Evolutionary conservation across 1,140 invertebrate species (phyloP).

Genomic region (Linepithema humile): DNA sequence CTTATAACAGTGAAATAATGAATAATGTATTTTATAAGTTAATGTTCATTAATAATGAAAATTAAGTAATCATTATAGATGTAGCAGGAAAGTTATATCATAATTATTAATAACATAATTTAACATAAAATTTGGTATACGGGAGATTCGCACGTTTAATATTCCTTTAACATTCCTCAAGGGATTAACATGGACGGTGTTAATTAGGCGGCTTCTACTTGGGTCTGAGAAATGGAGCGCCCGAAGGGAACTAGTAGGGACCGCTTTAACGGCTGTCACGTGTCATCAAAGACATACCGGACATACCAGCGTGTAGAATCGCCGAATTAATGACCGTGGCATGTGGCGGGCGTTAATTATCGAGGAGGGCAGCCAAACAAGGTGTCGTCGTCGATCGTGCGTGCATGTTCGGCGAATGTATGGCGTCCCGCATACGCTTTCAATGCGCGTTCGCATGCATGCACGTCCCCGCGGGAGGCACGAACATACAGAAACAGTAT

Average conservation of each 20-base stretch:
- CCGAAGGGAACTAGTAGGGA: background rate
- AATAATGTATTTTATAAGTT: no score
- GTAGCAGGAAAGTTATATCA: no score
- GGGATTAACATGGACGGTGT: slow-evolving; percentile 30
- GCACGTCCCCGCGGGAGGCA: background rate
- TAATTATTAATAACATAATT: no score
- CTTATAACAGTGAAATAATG: no score
- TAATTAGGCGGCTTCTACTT: slow-evolving; percentile 37
- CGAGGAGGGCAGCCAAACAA: slow-evolving; percentile 46
- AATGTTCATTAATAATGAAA: no score
- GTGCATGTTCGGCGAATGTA: slow-evolving; percentile 19
- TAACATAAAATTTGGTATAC: background rate
- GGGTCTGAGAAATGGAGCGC: background rate
- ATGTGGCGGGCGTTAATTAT: slow-evolving; percentile 68
- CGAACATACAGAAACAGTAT: slow-evolving; percentile 42
- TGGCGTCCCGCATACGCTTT: slow-evolving; percentile 24
- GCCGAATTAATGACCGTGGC: slow-evolving; percentile 64
- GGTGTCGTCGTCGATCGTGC: slow-evolving; percentile 56
- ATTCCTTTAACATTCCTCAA: background rate
- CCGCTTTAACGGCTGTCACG: slow-evolving; percentile 40
- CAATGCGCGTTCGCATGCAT: slow-evolving; percentile 48
- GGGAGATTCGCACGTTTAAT: background rate
- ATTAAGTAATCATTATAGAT: no score
- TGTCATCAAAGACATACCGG: slow-evolving; percentile 60
- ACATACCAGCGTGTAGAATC: slow-evolving; percentile 61